Percentiles rank a stretch among this genome's conserved stretches.
Conservation (phyloP, 2,113 vertebrate genomes). For the Oryzias curvinotus region DNA sequence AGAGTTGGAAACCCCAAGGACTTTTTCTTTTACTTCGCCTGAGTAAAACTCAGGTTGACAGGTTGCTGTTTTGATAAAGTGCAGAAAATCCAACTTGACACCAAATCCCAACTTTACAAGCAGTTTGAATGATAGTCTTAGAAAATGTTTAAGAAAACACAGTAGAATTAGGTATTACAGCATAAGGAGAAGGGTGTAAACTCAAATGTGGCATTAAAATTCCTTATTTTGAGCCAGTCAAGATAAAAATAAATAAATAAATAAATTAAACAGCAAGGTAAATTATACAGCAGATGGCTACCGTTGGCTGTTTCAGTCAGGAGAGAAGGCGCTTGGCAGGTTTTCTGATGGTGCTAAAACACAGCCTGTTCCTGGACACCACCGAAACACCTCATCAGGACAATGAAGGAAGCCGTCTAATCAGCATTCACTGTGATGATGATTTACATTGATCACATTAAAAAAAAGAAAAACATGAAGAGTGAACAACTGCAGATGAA, state of each 20-base stretch:
- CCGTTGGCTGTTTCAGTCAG: slow-evolving; percentile 35
- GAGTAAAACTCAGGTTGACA: no score
- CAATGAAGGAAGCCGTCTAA: slow-evolving; percentile 29
- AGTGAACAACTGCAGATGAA: no score
- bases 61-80: no score
- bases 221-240: slow-evolving; percentile 1
- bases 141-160: no score
- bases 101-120: no score
- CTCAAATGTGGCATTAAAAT: no score
- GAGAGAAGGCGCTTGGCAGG: slow-evolving; percentile 53
- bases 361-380: slow-evolving; percentile 52
- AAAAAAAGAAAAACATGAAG: slow-evolving; percentile 5
- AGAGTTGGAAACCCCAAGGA: no score
- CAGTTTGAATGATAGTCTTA: no score
- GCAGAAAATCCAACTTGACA: no score
- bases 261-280: slow-evolving; percentile 9
- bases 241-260: slow-evolving; percentile 13
- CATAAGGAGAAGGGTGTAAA: no score
- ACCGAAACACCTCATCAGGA: slow-evolving; percentile 50
- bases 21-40: no score
- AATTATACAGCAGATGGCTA: slow-evolving; percentile 42
- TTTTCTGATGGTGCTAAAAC: slow-evolving; percentile 46
- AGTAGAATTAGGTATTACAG: no score
- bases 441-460: slow-evolving; percentile 41
- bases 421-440: slow-evolving; percentile 43